Evolutionary conservation across 2,888 invertebrate genomes (phyloP).

Genomic region (Trisateles emortualis): DNA sequence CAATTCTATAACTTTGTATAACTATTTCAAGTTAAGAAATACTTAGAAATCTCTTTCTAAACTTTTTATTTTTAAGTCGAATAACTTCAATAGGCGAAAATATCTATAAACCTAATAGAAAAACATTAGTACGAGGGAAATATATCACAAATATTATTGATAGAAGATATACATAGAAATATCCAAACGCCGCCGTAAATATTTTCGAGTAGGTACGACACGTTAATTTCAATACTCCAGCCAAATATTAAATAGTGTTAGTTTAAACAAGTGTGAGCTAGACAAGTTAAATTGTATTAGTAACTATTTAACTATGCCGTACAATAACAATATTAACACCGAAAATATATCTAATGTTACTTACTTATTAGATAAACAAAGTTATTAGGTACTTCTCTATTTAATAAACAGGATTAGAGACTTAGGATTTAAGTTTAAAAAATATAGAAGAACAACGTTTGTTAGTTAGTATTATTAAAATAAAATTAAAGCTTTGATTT

Average conservation of each 20-base stretch:
- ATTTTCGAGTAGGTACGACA: neutral
- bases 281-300: constrained; percentile 12
- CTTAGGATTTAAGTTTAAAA: neutral
- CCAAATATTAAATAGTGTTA: constrained; percentile 14
- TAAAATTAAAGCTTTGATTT: too few species aligned
- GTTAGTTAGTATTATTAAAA: too few species aligned
- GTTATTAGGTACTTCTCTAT: too few species aligned
- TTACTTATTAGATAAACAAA: neutral
- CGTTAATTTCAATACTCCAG: constrained; percentile 16
- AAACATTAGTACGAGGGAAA: neutral
- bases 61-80: constrained; percentile 7
- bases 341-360: constrained; percentile 1
- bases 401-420: too few species aligned
- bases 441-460: too few species aligned
- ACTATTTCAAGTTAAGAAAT: constrained; percentile 17
- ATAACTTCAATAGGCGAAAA: too few species aligned
- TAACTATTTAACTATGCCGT: constrained; percentile 13
- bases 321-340: neutral
- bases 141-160: neutral
- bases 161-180: too few species aligned
- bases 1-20: constrained; percentile 22
- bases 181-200: neutral
- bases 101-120: constrained; percentile 15
- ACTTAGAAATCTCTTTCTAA: neutral
- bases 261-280: constrained; percentile 23